Base-by-base conservation (phyloP, 2,113 vertebrate species). In the Hystrix brachyura region DNA sequence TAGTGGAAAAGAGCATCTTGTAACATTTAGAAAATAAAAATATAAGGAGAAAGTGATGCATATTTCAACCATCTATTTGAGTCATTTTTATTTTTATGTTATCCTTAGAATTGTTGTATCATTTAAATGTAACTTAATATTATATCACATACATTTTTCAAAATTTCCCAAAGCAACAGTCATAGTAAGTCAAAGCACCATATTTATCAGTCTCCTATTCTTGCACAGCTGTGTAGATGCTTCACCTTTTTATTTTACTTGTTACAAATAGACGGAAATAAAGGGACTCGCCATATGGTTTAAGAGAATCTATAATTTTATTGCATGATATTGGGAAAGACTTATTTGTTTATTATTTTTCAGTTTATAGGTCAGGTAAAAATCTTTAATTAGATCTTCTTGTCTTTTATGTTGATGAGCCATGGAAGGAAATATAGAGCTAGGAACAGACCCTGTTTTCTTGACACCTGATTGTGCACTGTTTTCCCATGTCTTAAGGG, bases 71-170 rank as follows among this genome's bases (percentile, higher is more conserved):
- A 71, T 34, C 48, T 67, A 27, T 90, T 87, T 83, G 17, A 65
- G 46, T 74, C 91, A 64, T 27, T 88, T 76, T 94, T 23, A 48
- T 81, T 88, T 92, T 95, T 81, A 94, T 0, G n/a, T 81, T 91
- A 83, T 60, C 27, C 18, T 90, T 94, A 51, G 46, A 72, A n/a
- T 81, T 93, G 79, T 57, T 92, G n/a, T 53, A 29, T 32, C 43
- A 64, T 79, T 93, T 91, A n/a, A 87, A n/a, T 92, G 57, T 90
- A 74, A 72, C 57, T 87, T 92, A 85, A 74, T 85, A 78, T 87
- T 71, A 64, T 89, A 76, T 48, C 5, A 74, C 27, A 55, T 21
- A 55, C 84, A 84, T 48, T 90, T 94, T 94, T 84, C 12, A 48
- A 85, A 94, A 15, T 92, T 90, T 67, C 19, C 29, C 74, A 76